Conservation (phyloP, 2,113 vertebrate species). For the Poecilia latipinna region DNA sequence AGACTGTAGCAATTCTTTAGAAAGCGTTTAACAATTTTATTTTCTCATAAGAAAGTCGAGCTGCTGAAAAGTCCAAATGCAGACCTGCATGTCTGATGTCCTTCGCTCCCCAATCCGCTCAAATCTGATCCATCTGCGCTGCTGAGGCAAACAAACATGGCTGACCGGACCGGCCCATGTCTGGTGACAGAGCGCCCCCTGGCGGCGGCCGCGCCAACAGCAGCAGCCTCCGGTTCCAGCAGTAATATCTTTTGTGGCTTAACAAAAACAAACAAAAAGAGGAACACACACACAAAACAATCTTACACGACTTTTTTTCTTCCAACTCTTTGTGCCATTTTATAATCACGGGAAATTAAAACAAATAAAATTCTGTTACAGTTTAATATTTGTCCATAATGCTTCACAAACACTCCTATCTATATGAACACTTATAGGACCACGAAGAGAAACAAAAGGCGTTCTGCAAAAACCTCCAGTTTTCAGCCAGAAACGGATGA, state of each 20-base stretch:
- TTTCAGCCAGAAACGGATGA: slow-evolving; percentile 3
- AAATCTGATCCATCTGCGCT: slow-evolving; percentile 46
- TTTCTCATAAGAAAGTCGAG: slow-evolving; percentile 69
- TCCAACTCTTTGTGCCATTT: slow-evolving; percentile 39
- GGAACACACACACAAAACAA: slow-evolving; percentile 38
- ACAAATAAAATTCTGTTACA: slow-evolving; percentile 73
- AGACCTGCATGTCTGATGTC: slow-evolving; percentile 54
- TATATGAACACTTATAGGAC: slow-evolving; percentile 82
- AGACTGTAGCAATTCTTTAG: slow-evolving; percentile 71
- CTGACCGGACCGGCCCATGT: slow-evolving; percentile 29
- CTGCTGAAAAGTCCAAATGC: slow-evolving; percentile 71
- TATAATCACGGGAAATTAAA: slow-evolving; percentile 57
- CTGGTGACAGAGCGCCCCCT: slow-evolving; percentile 63
- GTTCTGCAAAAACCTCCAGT: slow-evolving; percentile 63
- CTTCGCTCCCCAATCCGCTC: slow-evolving; percentile 58
- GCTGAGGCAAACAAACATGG: slow-evolving; percentile 47
- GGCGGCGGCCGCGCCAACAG: slow-evolving; percentile 49
- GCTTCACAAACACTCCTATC: slow-evolving; percentile 88
- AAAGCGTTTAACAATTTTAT: slow-evolving; percentile 65
- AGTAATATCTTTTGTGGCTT: slow-evolving; percentile 46
- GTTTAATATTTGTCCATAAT: slow-evolving; percentile 89
- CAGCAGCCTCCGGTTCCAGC: slow-evolving; percentile 28
- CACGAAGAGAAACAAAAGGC: slow-evolving; percentile 75
- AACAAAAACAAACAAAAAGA: slow-evolving; percentile 54
- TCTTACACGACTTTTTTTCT: slow-evolving; percentile 8